phyloP scores from a whole-genome alignment of 2,888 invertebrate species.

The Branchipolynoe longqiensis region DNA sequence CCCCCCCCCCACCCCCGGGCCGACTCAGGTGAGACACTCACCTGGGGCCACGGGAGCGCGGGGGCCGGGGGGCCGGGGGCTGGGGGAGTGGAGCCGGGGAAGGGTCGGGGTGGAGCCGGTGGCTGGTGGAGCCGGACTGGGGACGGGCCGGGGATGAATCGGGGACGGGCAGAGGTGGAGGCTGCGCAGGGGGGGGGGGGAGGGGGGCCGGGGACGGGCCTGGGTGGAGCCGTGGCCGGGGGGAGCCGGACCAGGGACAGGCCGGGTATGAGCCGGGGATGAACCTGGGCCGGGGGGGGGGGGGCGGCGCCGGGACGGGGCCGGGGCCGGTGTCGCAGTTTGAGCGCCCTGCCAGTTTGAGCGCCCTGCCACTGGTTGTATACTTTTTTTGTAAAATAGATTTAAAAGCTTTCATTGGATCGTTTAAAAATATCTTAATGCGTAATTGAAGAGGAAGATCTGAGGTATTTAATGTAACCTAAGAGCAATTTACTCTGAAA shows the following conservation, averaged over 20 bases:
- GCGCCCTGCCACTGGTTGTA: too few species aligned
- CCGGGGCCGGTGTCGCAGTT: too few species aligned
- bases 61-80: not conserved
- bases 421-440: too few species aligned
- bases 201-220: not conserved
- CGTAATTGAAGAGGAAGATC: too few species aligned
- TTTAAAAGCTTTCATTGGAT: too few species aligned
- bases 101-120: not conserved
- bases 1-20: not conserved
- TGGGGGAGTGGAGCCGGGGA: not conserved
- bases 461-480: too few species aligned
- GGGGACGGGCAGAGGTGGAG: not conserved
- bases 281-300: not conserved
- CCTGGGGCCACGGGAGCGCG: not conserved
- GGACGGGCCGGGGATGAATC: not conserved
- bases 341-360: too few species aligned
- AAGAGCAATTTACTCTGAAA: too few species aligned
- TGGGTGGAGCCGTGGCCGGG: not conserved
- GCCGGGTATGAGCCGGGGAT: not conserved
- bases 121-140: not conserved
- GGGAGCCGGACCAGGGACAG: not conserved
- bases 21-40: slow-evolving; percentile 32
- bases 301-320: not conserved
- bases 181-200: not conserved
- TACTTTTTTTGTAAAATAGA: too few species aligned